Evolutionary conservation across 2,797 vertebrate species (phyloP).

Genomic region (Labeo calbasu): DNA sequence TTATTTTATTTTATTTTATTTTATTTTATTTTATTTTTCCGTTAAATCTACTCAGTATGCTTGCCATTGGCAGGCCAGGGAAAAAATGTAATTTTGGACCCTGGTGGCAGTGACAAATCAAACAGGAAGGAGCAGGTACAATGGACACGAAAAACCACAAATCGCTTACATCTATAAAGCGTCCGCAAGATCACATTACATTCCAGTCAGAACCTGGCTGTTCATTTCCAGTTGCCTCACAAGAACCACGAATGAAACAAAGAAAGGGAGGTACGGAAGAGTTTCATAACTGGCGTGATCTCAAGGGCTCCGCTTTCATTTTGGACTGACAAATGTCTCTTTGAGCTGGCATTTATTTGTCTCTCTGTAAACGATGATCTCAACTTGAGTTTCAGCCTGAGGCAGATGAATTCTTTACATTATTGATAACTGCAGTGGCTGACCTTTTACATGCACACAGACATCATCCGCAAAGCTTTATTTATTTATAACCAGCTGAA

Average conservation of each 20-base stretch:
- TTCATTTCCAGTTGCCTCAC: slow-evolving; percentile 12
- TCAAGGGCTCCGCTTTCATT: slow-evolving; percentile 41
- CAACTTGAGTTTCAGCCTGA: slow-evolving; percentile 45
- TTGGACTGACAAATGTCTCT: slow-evolving; percentile 47
- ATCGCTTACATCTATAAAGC: neutral
- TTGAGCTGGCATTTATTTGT: slow-evolving; percentile 59
- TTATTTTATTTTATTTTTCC: neutral
- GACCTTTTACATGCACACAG: slow-evolving; percentile 60
- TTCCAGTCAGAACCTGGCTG: slow-evolving; percentile 20
- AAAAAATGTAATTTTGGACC: neutral
- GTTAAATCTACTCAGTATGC: neutral
- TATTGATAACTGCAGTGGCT: slow-evolving; percentile 61
- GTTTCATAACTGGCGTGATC: slow-evolving; percentile 23
- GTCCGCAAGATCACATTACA: neutral
- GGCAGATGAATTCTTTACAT: slow-evolving; percentile 59
- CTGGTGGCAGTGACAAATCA: neutral
- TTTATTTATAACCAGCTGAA: slow-evolving; percentile 56
- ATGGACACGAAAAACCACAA: neutral
- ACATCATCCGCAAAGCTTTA: slow-evolving; percentile 55
- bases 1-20: neutral
- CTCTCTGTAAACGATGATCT: slow-evolving; percentile 59
- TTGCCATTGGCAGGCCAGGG: neutral
- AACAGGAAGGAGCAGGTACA: neutral
- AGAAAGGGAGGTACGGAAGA: slow-evolving; percentile 6
- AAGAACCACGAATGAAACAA: slow-evolving; percentile 5